Evolutionary conservation across 1,140 invertebrate species (phyloP), one percentile per base, ranked within the genome.

Genomic region (Diachasmimorpha longicaudata): DNA sequence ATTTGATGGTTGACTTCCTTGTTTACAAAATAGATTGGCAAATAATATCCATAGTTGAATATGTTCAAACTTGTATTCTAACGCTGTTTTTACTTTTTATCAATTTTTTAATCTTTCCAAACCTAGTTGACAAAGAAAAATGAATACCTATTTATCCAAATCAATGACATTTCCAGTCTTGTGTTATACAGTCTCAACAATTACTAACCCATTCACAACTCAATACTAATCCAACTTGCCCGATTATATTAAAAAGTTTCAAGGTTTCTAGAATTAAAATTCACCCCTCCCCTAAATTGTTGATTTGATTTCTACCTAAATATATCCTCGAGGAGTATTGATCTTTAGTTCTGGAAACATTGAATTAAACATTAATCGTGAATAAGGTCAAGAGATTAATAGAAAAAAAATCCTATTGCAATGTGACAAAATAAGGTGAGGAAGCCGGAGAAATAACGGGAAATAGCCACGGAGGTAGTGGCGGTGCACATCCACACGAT

Each of bases 361-460:
- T 31, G 58, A 63, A 63, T 63, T 19, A 63, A 9, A 63, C 11
- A 25, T 63, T 13, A 63, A 25, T 63, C 21, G 31, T 63, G 3
- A 63, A 63, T 63, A 31, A 63, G 58, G 19, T 63, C 58, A 63
- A 23, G 58, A 63, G 58, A 63, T 31, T 63, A 75, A 44, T 69
- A 31, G 66, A 70, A 39, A 69, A 37, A 68, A 69, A 23, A 19
- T 58, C 37, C 48, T 72, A 21, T 72, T 36, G 0, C 23, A 14
- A 19, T 25, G 19, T 63, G 58, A 63, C 9, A 63, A 63, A 63
- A 63, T n/a, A 68, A 86, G 93, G 92, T 75, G 93, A 93, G 68
- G 93, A 94, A 82, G 92, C 90, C 78, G 91, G 85, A 77, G 90
- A 93, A 79, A 90, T 92, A 83, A 91, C 92, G 77, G 90, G 93